Conservation (phyloP, 2,113 vertebrate genomes). For the Aegotheles bennettii region DNA sequence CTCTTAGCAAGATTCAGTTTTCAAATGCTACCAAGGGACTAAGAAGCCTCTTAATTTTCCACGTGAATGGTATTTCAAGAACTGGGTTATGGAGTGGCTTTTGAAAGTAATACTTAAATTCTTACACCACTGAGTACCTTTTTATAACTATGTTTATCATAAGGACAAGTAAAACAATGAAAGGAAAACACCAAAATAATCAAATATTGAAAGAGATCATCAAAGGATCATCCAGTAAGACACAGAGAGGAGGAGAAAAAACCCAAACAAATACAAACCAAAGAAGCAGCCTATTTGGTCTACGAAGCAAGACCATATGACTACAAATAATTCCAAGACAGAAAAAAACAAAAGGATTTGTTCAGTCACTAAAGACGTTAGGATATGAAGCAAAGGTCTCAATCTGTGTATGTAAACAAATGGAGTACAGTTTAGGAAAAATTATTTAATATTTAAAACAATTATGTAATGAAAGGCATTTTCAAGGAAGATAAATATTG, state of each 20-base stretch:
- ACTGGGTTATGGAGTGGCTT: background rate
- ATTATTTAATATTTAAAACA: background rate
- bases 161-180: background rate
- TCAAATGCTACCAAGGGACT: background rate
- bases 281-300: background rate
- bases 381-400: background rate
- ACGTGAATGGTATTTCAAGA: background rate
- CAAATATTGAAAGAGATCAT: background rate
- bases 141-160: background rate
- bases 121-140: background rate
- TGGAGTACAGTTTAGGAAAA: background rate
- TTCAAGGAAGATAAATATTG: background rate
- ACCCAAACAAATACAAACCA: background rate
- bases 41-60: background rate
- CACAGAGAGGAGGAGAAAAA: background rate
- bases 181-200: background rate
- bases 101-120: background rate
- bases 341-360: background rate
- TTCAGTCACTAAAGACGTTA: background rate
- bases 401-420: background rate
- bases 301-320: background rate
- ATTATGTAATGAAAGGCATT: background rate
- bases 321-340: background rate
- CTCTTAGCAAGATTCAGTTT: background rate
- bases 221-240: background rate